Evolutionary conservation across 35 echinoderm and acorn worm genomes (phyloP).

Genomic region (Apostichopus californicus): DNA sequence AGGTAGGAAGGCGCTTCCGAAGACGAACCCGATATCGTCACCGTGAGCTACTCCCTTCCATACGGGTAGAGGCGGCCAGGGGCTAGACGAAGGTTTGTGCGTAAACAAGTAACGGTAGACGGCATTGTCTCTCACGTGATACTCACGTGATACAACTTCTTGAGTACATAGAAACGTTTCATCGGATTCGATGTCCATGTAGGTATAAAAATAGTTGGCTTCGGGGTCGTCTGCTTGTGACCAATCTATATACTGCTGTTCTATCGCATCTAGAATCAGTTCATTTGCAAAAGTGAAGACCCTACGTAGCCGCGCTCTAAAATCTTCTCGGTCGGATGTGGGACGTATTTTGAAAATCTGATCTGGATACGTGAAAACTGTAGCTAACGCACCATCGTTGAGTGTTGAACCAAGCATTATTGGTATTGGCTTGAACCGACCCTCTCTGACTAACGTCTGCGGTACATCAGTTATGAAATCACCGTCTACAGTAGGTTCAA

Average conservation of each 20-base stretch:
- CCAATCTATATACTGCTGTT: constrained; percentile 73
- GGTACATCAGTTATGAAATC: constrained; percentile 57
- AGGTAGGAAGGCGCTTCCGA: constrained; percentile 58
- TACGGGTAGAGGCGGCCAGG: constrained; percentile 20
- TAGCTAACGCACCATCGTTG: constrained; percentile 36
- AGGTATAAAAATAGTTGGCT: constrained; percentile 65
- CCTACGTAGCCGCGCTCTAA: not conserved
- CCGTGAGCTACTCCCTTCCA: constrained; percentile 62
- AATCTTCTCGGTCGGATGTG: not conserved
- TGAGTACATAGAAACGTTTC: constrained; percentile 50
- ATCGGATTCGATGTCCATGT: constrained; percentile 55
- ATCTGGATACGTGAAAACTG: constrained; percentile 6
- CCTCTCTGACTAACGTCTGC: not conserved
- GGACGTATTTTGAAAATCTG: constrained; percentile 29
- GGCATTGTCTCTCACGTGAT: constrained; percentile 27
- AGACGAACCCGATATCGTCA: constrained; percentile 62
- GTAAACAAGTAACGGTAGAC: constrained; percentile 70
- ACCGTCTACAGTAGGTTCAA: constrained; percentile 69
- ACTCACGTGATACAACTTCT: constrained; percentile 58
- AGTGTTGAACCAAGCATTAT: constrained; percentile 22
- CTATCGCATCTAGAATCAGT: constrained; percentile 53
- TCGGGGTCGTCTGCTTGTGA: constrained; percentile 56
- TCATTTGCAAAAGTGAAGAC: not conserved
- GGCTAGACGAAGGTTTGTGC: constrained; percentile 40
- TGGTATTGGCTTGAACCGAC: not conserved